Percentiles rank a stretch among this genome's conserved stretches.
Conservation (phyloP, 1,140 invertebrate genomes). For the Sarcophaga peregrina region DNA sequence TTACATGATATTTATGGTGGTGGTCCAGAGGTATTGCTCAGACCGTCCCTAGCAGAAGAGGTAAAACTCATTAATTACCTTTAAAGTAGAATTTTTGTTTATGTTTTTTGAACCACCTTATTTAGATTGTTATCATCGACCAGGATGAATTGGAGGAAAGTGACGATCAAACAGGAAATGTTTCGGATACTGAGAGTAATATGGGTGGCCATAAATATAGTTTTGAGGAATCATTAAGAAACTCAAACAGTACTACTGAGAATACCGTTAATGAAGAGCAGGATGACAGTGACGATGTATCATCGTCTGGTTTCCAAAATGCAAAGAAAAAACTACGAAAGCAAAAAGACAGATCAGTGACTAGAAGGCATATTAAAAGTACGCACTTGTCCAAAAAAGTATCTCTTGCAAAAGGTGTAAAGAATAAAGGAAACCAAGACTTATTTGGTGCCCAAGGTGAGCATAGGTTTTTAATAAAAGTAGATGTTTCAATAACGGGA, state of each 20-base stretch:
- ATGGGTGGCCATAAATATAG: conserved; percentile 47
- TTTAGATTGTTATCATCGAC: conserved; percentile 61
- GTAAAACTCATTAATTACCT: background rate
- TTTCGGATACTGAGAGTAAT: conserved; percentile 62
- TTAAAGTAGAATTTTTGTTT: background rate
- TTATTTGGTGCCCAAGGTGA: conserved; percentile 25
- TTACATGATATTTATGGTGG: conserved; percentile 87
- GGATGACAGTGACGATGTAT: background rate
- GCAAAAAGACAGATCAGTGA: background rate
- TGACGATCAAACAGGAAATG: conserved; percentile 45
- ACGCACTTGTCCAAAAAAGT: background rate
- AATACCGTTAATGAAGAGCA: background rate
- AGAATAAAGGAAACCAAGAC: conserved; percentile 26
- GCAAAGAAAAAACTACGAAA: background rate
- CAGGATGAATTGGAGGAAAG: conserved; percentile 53
- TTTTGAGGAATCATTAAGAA: background rate
- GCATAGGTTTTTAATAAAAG: background rate
- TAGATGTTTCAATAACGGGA: background rate
- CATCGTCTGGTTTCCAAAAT: background rate
- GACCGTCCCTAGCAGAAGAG: conserved; percentile 61
- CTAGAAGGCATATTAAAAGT: background rate
- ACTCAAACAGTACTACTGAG: background rate
- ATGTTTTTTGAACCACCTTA: background rate
- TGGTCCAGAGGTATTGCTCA: conserved; percentile 79
- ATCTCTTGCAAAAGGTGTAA: background rate